phyloP scores from a whole-genome alignment of 1,140 invertebrate genomes.

The Homalodisca vitripennis region DNA sequence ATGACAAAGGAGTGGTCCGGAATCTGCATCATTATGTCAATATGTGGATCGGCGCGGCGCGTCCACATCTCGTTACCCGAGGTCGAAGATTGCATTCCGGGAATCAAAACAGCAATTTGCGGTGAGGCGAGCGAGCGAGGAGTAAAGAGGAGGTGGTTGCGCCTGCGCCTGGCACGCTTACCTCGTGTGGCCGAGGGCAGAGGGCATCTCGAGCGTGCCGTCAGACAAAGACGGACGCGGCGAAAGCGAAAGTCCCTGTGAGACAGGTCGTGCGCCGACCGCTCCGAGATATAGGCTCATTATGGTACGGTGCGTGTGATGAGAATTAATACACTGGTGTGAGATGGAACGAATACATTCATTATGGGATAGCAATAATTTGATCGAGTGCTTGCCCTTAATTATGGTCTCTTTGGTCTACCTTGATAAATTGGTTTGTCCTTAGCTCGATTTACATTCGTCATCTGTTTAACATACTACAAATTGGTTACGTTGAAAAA shows the following conservation, averaged over 20 bases:
- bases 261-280: constrained; percentile 10
- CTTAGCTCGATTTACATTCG: too few relatives aligned
- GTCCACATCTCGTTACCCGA: too few relatives aligned
- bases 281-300: constrained; percentile 2
- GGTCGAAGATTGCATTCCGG: constrained; percentile 16
- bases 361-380: too few relatives aligned
- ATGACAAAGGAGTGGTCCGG: too few relatives aligned
- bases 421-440: too few relatives aligned
- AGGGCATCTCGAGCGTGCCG: constrained; percentile 1
- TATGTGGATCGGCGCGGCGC: background rate
- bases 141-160: background rate
- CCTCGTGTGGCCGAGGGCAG: constrained; percentile 14
- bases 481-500: too few relatives aligned
- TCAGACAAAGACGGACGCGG: background rate
- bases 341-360: too few relatives aligned
- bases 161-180: constrained; percentile 1
- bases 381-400: too few relatives aligned
- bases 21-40: background rate
- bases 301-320: background rate
- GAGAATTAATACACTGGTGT: too few relatives aligned
- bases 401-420: too few relatives aligned
- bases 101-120: constrained; percentile 15
- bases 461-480: too few relatives aligned
- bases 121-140: background rate
- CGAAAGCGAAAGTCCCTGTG: constrained; percentile 14